Base-by-base conservation (phyloP, 2,797 vertebrate genomes). In the Knipowitschia caucasica region DNA sequence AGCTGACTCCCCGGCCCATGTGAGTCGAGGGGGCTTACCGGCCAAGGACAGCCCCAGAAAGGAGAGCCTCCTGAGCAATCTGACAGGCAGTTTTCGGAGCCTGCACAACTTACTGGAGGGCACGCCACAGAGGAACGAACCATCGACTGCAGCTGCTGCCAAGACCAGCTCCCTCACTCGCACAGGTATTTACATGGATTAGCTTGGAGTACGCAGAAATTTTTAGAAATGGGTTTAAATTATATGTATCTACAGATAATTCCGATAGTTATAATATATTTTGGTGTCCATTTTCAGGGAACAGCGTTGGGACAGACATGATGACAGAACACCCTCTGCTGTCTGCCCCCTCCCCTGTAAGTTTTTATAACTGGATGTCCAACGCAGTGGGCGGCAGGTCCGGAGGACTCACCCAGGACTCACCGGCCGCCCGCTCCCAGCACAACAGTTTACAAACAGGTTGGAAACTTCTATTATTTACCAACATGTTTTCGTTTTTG, bases 351-450 rank as follows among this genome's bases (percentile, higher is more conserved):
- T 95, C 94, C 11, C 92, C 95, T 1, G 95, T 98, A 88, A 98
- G 95, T 73, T 99, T 99, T 77, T 99, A 99, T 84, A 98, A 98
- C 82, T 99, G 97, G 97, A 99, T 99, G 97, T 99, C 97, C 57
- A 95, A 95, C 35, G 97, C 96, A 17, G 96, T 99, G 73, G 92
- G 96, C 55, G 96, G 94, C 85, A 90, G 94, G 71, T 89, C 92
- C 1, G 91, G 91, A 1, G 90, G 89, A 2, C 75, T 79, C 0
- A 69, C 86, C 2, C 95, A 98, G 69, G 96, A 98, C 50, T 95
- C 94, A 14, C 92, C 93, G 0, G 73, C 91, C 29, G 91, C 88
- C 66, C 95, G 93, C 55, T 89, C 94, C 10, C 93, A 93, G 38
- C 94, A 96, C 84, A 96, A 93, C 71, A 95, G 92, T 69, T 92